Percentiles rank a stretch among this genome's conserved stretches.
Evolutionary conservation across 2,113 vertebrate genomes (phyloP).

Genomic region (Xenopus borealis): DNA sequence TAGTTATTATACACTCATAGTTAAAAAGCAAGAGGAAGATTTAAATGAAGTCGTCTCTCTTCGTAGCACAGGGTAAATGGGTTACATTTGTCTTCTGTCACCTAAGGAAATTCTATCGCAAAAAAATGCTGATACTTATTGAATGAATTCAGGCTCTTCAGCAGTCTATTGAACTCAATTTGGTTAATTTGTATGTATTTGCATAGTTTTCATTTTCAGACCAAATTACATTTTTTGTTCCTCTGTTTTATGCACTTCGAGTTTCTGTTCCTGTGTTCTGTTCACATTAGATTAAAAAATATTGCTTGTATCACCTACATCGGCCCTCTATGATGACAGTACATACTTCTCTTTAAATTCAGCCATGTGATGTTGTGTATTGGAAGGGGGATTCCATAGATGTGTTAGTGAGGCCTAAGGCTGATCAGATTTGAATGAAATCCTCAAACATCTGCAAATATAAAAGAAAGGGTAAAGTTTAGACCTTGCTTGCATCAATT

Average conservation of each 20-base stretch:
- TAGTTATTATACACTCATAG: slow-evolving; percentile 23
- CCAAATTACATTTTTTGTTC: background rate
- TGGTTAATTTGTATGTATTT: background rate
- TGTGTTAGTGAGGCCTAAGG: too few species aligned
- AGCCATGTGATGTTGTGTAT: too few species aligned
- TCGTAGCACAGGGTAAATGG: slow-evolving; percentile 49
- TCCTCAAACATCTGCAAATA: too few species aligned
- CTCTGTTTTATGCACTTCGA: slow-evolving; percentile 14
- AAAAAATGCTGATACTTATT: slow-evolving; percentile 48
- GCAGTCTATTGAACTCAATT: slow-evolving; percentile 43
- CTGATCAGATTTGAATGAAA: too few species aligned
- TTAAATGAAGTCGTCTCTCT: slow-evolving; percentile 50
- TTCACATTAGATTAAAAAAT: too few species aligned
- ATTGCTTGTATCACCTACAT: too few species aligned
- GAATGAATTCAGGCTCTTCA: slow-evolving; percentile 46
- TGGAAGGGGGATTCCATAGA: too few species aligned
- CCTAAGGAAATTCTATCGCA: slow-evolving; percentile 47
- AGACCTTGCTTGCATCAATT: too few species aligned
- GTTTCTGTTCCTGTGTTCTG: too few species aligned
- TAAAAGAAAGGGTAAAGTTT: too few species aligned
- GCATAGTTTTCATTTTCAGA: slow-evolving; percentile 29
- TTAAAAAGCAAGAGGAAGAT: slow-evolving; percentile 18
- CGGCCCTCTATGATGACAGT: too few species aligned
- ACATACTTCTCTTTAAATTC: too few species aligned
- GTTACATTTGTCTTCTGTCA: slow-evolving; percentile 52